Evolutionary conservation across 1,140 invertebrate genomes (phyloP).

Genomic region (Bilobella aurantiaca): DNA sequence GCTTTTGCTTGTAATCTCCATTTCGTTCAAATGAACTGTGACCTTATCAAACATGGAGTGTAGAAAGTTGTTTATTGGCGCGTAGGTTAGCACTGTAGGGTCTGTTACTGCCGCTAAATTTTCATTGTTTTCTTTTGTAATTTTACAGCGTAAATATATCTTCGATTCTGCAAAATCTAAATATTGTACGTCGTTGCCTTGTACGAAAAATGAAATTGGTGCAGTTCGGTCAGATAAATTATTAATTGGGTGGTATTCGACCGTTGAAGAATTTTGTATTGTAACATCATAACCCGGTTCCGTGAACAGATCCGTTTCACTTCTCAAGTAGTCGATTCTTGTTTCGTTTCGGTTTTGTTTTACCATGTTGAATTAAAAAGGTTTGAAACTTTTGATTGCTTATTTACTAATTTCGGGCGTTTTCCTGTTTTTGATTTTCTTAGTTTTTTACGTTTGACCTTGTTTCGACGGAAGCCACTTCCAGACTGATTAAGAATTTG

Average conservation of each 20-base stretch:
- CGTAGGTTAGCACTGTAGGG: neutral
- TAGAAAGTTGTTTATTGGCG: conserved; percentile 9
- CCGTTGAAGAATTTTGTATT: conserved; percentile 37
- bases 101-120: neutral
- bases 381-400: neutral
- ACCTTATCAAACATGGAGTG: neutral
- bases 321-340: conserved; percentile 36
- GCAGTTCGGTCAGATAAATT: conserved; percentile 36
- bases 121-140: neutral
- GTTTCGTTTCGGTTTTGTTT: conserved; percentile 10
- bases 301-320: conserved; percentile 42
- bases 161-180: conserved; percentile 38
- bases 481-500: conserved; percentile 9
- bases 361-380: neutral
- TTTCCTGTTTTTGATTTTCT: neutral
- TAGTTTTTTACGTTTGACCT: neutral
- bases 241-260: conserved; percentile 41
- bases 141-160: neutral
- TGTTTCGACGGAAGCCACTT: neutral
- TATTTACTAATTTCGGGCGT: neutral
- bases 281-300: conserved; percentile 41
- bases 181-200: conserved; percentile 38
- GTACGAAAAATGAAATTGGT: conserved; percentile 40
- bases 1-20: neutral
- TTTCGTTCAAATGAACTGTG: conserved; percentile 6